Evolutionary conservation across 35 echinoderm and acorn worm genomes (phyloP).

Genomic region (Ophioderma brevispina): DNA sequence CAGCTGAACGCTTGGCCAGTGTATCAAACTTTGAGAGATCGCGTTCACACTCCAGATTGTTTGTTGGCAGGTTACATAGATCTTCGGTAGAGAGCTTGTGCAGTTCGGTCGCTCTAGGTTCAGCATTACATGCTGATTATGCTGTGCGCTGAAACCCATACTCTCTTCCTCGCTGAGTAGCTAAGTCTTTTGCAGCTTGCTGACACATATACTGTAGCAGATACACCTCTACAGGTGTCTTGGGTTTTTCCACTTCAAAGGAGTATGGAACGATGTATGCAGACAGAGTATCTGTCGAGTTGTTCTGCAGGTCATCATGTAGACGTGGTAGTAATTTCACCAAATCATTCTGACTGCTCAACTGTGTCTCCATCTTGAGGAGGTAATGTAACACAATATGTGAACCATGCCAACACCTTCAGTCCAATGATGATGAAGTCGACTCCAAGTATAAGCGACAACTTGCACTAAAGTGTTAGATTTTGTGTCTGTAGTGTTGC

Average conservation of each 20-base stretch:
- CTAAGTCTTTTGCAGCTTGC: conserved; percentile 27
- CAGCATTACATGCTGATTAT: too few species aligned
- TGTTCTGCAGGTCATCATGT: conserved; percentile 35
- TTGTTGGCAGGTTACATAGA: conserved; percentile 9
- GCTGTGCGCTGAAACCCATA: conserved; percentile 12
- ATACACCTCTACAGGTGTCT: conserved; percentile 8
- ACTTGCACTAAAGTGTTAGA: conserved; percentile 21
- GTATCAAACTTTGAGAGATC: conserved; percentile 33
- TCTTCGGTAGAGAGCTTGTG: conserved; percentile 4
- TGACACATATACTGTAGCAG: background rate
- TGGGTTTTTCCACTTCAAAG: conserved; percentile 10
- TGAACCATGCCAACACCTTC: conserved; percentile 23
- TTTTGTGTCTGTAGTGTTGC: conserved; percentile 17
- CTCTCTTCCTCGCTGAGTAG: background rate
- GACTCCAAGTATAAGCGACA: conserved; percentile 29
- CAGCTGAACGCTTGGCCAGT: conserved; percentile 19
- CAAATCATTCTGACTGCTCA: conserved; percentile 19
- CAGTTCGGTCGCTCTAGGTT: too few species aligned
- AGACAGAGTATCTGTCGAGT: conserved; percentile 11
- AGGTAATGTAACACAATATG: conserved; percentile 36
- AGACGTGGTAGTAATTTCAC: conserved; percentile 26
- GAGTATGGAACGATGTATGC: conserved; percentile 16
- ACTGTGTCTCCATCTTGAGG: background rate
- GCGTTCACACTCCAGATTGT: conserved; percentile 24
- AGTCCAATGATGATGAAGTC: conserved; percentile 39